A percentile compares a stretch with the other conserved stretches of the same genome.
Evolutionary conservation across 2,113 vertebrate genomes (phyloP).

Genomic region (Pongo abelii): DNA sequence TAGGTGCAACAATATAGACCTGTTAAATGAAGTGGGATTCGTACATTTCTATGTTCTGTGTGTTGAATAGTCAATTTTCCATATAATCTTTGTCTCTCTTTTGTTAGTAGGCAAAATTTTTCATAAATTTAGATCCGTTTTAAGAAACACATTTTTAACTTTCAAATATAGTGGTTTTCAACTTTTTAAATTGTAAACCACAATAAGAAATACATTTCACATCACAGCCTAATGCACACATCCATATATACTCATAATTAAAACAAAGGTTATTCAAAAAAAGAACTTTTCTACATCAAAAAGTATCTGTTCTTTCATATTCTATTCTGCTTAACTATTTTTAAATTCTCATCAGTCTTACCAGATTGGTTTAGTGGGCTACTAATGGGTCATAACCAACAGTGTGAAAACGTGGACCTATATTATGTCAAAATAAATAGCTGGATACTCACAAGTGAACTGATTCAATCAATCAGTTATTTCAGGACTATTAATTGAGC

Average conservation of each 20-base stretch:
- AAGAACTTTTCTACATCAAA: neutral
- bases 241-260: neutral
- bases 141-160: neutral
- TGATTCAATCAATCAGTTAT: neutral
- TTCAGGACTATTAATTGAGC: neutral
- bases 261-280: neutral
- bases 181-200: neutral
- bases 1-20: neutral
- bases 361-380: neutral
- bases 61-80: neutral
- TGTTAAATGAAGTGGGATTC: neutral
- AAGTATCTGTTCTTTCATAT: neutral
- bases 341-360: neutral
- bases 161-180: neutral
- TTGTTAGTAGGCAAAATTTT: neutral
- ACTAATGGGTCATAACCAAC: neutral
- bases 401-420: constrained; percentile 19
- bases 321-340: neutral
- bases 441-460: neutral
- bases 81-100: neutral
- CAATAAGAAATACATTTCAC: constrained; percentile 1
- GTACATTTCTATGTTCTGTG: neutral
- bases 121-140: constrained; percentile 8
- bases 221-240: neutral
- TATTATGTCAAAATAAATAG: constrained; percentile 35